Evolutionary conservation across 2,888 invertebrate species (phyloP).

Genomic region (Mesorhabditis belari): DNA sequence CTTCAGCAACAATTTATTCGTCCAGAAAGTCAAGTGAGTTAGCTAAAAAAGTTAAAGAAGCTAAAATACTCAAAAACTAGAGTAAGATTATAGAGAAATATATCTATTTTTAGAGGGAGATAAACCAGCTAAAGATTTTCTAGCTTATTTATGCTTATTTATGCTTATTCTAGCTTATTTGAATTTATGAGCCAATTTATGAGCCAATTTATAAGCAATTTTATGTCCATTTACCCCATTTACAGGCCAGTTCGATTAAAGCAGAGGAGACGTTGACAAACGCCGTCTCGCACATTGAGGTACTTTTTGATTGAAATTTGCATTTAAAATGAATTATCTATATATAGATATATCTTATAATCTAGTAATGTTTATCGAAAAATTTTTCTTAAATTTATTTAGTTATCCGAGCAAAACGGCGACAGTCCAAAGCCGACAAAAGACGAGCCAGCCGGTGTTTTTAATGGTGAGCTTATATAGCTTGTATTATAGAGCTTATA

Average conservation of each 20-base stretch:
- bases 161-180: too few relatives aligned
- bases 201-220: neutral
- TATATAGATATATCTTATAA: too few relatives aligned
- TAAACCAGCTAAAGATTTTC: too few relatives aligned
- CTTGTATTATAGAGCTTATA: too few relatives aligned
- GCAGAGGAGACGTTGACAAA: neutral
- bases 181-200: neutral
- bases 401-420: neutral
- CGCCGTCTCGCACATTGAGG: neutral
- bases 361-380: neutral
- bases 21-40: slow-evolving; percentile 1
- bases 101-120: too few relatives aligned
- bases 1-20: slow-evolving; percentile 10
- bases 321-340: neutral
- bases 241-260: neutral
- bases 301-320: neutral
- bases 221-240: too few relatives aligned
- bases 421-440: neutral
- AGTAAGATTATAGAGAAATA: neutral
- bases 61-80: neutral
- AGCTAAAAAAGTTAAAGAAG: neutral
- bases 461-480: neutral
- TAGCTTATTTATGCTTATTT: too few relatives aligned
- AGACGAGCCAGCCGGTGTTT: too few relatives aligned
- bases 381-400: too few relatives aligned